Conservation (phyloP, 2,113 vertebrate genomes). For the Lepus timidus region DNA sequence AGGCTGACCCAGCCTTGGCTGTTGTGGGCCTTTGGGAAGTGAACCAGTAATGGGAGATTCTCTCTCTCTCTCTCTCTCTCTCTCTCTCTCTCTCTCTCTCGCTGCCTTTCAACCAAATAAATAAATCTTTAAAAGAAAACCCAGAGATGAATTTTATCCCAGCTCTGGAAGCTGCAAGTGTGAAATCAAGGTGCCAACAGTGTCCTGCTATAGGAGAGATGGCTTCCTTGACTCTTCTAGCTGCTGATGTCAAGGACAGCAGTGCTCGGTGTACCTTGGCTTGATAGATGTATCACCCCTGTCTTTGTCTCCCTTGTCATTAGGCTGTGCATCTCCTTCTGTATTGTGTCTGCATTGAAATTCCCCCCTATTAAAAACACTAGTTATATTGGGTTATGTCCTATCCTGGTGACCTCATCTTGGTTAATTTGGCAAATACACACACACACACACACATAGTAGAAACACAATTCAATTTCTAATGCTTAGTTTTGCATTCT, state of each 20-base stretch:
- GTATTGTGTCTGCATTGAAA: background rate
- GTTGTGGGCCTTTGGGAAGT: too few species aligned
- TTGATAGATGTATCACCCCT: rapidly evolving
- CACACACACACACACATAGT: too few species aligned
- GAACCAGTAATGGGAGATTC: too few species aligned
- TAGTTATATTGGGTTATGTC: background rate
- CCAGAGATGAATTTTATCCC: background rate
- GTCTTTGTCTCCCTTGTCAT: background rate
- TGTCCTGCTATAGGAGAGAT: background rate
- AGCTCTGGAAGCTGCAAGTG: background rate
- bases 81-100: too few species aligned
- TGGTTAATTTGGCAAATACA: background rate
- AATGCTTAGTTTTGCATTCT: background rate
- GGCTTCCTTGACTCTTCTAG: background rate
- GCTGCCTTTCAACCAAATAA: too few species aligned
- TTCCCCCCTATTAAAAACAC: background rate
- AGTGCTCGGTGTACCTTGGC: too few species aligned
- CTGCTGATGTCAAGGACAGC: background rate
- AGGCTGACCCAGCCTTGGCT: too few species aligned
- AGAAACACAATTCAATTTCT: background rate
- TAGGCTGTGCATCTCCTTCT: background rate
- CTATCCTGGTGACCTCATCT: background rate
- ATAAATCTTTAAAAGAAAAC: too few species aligned
- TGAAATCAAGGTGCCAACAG: background rate
- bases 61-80: too few species aligned